Conservation (phyloP, 2,888 invertebrate genomes). For the Melipona beecheii region DNA sequence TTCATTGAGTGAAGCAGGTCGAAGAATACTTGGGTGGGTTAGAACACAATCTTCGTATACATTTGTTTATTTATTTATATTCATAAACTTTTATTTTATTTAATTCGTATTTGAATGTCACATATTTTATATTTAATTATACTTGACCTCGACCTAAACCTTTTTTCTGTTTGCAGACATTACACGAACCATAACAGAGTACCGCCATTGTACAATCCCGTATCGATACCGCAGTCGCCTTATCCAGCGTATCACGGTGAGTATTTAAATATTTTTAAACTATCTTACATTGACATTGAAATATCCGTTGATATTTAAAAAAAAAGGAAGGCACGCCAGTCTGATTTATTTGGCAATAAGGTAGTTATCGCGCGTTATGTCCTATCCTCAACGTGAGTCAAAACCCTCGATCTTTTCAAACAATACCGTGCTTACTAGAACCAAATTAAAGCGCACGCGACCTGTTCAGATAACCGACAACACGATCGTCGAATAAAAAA, state of each 20-base stretch:
- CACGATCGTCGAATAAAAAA: constrained; percentile 25
- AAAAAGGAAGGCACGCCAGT: background rate
- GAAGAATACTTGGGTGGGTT: constrained; percentile 89
- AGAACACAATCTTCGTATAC: background rate
- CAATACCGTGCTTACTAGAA: constrained; percentile 67
- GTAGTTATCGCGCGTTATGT: background rate
- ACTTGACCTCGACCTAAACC: too few species aligned
- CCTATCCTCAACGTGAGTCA: background rate
- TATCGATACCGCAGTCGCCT: constrained; percentile 75
- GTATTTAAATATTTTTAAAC: constrained; percentile 49
- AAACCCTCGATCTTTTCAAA: constrained; percentile 35
- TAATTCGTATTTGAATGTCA: too few species aligned
- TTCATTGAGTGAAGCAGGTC: constrained; percentile 89
- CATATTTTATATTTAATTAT: too few species aligned
- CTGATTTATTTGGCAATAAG: constrained; percentile 4
- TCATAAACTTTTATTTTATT: too few species aligned
- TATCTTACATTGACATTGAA: background rate
- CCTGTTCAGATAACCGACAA: constrained; percentile 19
- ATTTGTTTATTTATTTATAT: too few species aligned
- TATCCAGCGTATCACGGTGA: constrained; percentile 72
- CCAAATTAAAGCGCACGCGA: constrained; percentile 79
- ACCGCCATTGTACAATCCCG: constrained; percentile 79
- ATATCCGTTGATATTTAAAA: background rate
- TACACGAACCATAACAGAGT: constrained; percentile 75
- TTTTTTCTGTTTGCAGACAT: constrained; percentile 75